Evolutionary conservation across 37 sponge, comb jelly and placozoan genomes (phyloP).

Genomic region (Bolinopsis microptera): DNA sequence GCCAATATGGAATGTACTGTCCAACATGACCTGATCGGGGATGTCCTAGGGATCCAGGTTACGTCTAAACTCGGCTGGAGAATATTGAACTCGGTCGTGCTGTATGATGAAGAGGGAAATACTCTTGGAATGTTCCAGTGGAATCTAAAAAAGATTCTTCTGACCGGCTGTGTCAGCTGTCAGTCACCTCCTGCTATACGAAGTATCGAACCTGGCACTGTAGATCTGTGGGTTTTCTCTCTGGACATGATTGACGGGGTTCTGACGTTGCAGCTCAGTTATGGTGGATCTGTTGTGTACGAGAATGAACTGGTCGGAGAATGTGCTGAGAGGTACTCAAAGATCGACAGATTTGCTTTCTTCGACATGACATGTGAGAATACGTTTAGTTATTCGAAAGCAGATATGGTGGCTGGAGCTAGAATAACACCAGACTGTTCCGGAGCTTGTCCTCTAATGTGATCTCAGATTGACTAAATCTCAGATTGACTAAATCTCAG

Average conservation of each 20-base stretch:
- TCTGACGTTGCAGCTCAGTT: too few species aligned
- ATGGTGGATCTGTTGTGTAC: neutral
- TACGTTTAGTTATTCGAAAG: neutral
- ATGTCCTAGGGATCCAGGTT: neutral
- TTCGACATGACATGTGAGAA: neutral
- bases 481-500: too few species aligned
- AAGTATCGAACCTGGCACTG: too few species aligned
- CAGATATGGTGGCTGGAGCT: neutral
- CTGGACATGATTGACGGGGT: neutral
- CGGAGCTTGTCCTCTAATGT: neutral
- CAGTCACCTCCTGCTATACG: neutral
- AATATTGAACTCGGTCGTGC: too few species aligned
- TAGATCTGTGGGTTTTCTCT: too few species aligned
- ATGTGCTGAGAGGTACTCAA: neutral
- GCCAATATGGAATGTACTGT: slow-evolving; percentile 2
- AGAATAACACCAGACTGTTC: neutral
- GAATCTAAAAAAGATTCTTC: neutral
- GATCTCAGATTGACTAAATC: too few species aligned
- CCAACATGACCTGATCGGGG: neutral
- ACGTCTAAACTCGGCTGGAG: neutral
- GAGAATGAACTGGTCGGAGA: neutral
- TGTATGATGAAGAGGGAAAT: neutral
- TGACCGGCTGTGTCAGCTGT: neutral
- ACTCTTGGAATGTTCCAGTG: neutral
- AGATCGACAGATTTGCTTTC: neutral